Base-by-base conservation (phyloP, 2,113 vertebrate species). In the Pelodiscus sinensis region DNA sequence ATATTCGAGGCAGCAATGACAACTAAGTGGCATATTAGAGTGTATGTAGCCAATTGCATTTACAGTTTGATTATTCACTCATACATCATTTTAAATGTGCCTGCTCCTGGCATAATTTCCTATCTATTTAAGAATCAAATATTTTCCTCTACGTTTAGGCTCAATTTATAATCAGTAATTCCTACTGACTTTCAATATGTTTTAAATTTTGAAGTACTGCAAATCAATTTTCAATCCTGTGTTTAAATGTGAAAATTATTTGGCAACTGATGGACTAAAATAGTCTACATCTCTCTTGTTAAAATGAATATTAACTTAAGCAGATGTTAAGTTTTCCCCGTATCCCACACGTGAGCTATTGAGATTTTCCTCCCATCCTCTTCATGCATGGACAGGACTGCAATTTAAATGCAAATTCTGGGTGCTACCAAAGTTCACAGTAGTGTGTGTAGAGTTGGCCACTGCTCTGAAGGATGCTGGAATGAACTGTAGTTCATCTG, bases 391-490 rank as follows among this genome's bases (percentile, higher is more conserved):
- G 54, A 80, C 52, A 12, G 57, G 84, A 79, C 86, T 78, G 85
- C 82, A 92, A 93, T 95, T 96, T 95, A 96, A 95, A 96, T 94
- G 94, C 92, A 93, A 94, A 96, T 92, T 90, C 86, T 90, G 62
- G 35, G 38, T 77, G 35, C 13, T 77, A 77, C 38, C 79, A 87
- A 82, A 80, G 25, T 16, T 54, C 6, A 8, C 58, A 78, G 83
- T 81, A 71, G 68, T 86, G 84, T 71, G 51, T 9, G 82, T 71
- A 54, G 75, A 71, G 81, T 84, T 86, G 79, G 78, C 86, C 90
- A 79, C 86, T 73, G 51, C 84, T 60, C 79, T 2, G 31, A 68
- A 21, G 93, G 75, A 84, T 88, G 65, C 21, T 73, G 79, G 81
- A 87, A 89, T 79, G 80, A 85, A 60, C 11, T 52, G 82, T 77